A percentile compares a stretch with the other conserved stretches of the same genome.
Conservation (phyloP, 2,888 invertebrate genomes). For the Metacarcinus magister region DNA sequence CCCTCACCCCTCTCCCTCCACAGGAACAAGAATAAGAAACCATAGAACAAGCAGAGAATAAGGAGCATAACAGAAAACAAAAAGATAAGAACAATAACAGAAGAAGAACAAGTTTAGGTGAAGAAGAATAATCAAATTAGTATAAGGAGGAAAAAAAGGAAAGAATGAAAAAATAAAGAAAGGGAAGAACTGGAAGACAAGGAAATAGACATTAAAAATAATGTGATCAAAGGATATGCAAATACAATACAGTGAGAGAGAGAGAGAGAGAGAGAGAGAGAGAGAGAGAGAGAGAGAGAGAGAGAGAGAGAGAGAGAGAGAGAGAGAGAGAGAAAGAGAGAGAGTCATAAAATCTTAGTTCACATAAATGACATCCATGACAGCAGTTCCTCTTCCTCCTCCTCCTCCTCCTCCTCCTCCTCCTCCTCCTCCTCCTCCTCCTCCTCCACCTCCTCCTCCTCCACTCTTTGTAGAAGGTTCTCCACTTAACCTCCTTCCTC, state of each 20-base stretch:
- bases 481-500: slow-evolving; percentile 39
- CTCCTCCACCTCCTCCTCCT: background rate
- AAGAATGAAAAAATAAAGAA: too few relatives aligned
- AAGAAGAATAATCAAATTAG: background rate
- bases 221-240: too few relatives aligned
- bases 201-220: too few relatives aligned
- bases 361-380: background rate
- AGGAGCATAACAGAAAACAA: too few relatives aligned
- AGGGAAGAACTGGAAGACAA: too few relatives aligned
- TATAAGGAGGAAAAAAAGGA: background rate
- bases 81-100: too few relatives aligned
- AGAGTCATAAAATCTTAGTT: background rate
- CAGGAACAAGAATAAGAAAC: too few relatives aligned
- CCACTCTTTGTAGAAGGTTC: background rate
- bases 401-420: background rate
- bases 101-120: too few relatives aligned
- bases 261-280: too few relatives aligned
- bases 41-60: too few relatives aligned
- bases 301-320: slow-evolving; percentile 37
- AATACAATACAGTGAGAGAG: too few relatives aligned
- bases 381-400: background rate
- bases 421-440: background rate
- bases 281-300: background rate
- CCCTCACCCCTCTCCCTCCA: too few relatives aligned
- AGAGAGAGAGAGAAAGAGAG: background rate